Percentiles rank a stretch among this genome's conserved stretches.
Evolutionary conservation across 2,797 vertebrate species (phyloP).

Genomic region (Synanceia verrucosa): DNA sequence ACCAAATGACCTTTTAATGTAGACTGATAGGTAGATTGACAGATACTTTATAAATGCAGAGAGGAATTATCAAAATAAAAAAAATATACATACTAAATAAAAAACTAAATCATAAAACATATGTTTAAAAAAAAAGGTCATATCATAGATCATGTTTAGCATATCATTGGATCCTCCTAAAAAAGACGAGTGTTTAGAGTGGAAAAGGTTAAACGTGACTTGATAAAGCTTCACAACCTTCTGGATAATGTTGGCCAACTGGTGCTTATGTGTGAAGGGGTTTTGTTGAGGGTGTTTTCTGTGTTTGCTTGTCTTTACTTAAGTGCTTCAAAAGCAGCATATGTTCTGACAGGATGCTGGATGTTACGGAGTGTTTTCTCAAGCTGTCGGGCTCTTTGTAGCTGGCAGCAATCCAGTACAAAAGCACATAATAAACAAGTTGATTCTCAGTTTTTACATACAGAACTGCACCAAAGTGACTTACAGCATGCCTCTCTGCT

Average conservation of each 20-base stretch:
- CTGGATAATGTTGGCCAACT: not conserved
- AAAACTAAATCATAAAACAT: not conserved
- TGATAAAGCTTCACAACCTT: not conserved
- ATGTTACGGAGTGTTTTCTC: not conserved
- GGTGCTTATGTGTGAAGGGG: not conserved
- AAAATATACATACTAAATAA: not conserved
- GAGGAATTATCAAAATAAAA: not conserved
- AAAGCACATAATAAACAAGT: not conserved
- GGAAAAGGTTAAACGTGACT: not conserved
- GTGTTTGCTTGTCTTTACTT: not conserved
- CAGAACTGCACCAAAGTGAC: not conserved
- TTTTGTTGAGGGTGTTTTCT: not conserved
- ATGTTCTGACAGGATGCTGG: not conserved
- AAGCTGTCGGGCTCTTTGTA: not conserved
- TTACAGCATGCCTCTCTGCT: not conserved
- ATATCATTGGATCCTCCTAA: too few species aligned
- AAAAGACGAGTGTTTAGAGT: too few species aligned
- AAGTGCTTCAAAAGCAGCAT: not conserved
- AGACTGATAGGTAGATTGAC: too few species aligned
- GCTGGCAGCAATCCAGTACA: not conserved
- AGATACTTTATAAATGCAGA: too few species aligned
- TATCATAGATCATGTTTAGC: too few species aligned
- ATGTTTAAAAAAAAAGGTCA: too few species aligned
- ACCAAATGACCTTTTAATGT: too few species aligned
- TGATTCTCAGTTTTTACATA: not conserved